Evolutionary conservation across 2,113 vertebrate species (phyloP), one percentile per base, ranked within the genome.

Genomic region (Corydoras sp.): DNA sequence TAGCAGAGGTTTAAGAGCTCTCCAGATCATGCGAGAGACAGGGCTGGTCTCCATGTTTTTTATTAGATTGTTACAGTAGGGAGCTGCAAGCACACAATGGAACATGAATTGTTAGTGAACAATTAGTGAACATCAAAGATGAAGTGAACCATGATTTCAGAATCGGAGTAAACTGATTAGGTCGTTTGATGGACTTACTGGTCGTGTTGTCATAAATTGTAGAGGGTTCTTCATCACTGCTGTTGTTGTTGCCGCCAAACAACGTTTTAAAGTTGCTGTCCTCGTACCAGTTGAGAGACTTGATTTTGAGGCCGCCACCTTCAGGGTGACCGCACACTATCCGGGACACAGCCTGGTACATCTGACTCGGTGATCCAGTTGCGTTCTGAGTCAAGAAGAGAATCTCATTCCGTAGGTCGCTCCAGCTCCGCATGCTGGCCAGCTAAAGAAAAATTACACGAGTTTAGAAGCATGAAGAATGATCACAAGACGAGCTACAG

Each of bases 191-290:
- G 18, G 15, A 67, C 82, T 68, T 71, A 91, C 89, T 89, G 74
- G 88, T 85, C 3, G 90, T 83, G 81, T 90, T 90, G 86, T 91
- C 90, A 13, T 90, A 91, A 29, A 76, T 1, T 0, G 86, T 79
- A 63, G 83, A 73, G 0, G 82, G 82, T 68, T 95, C 92, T 15
- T 97, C 96, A 64, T 97, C 92, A 58, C 93, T 91, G 0, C 88
- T 86, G 78, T 90, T 91, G 79, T 96, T 82, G 83, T 83, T 88
- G 70, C 18, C 18, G 18, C 89, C 88, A 15, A 99, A 97, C 9
- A 99, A 79, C 2, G 94, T 94, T 86, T 99, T 98, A 87, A 97
- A 98, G 85, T 99, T 99, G 78, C 94, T 94, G 86, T 99, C 97
- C 77, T 99, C 10, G 10, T 3, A 49, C 15, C n/a, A 63, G 43